Evolutionary conservation across 1,140 invertebrate genomes (phyloP).

Genomic region (Hylaeus anthracinus): DNA sequence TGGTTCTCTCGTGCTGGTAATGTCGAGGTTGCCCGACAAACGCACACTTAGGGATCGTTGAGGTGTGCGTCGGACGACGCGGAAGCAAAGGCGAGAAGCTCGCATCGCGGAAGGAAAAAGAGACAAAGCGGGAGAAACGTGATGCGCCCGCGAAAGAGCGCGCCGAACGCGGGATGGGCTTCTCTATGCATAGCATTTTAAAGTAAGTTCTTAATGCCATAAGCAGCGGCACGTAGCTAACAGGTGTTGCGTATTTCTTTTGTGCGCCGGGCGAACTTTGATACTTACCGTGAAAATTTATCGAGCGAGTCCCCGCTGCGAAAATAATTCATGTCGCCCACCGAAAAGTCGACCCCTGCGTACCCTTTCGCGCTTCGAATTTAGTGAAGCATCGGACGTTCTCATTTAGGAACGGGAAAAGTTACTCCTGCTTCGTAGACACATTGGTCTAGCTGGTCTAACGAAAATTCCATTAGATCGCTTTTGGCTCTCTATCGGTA

Average conservation of each 20-base stretch:
- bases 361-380: background rate
- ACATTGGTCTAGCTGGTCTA: too few relatives aligned
- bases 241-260: slow-evolving; percentile 72
- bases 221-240: slow-evolving; percentile 73
- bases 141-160: slow-evolving; percentile 21
- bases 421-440: too few relatives aligned
- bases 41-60: background rate
- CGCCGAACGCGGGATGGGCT: slow-evolving; percentile 51
- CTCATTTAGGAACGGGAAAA: too few relatives aligned
- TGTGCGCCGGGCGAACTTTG: slow-evolving; percentile 62
- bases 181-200: slow-evolving; percentile 76
- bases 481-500: too few relatives aligned
- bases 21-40: too few relatives aligned
- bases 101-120: background rate
- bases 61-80: too few relatives aligned
- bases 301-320: slow-evolving; percentile 49
- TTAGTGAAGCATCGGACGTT: too few relatives aligned
- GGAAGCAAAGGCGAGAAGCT: background rate
- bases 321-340: slow-evolving; percentile 65
- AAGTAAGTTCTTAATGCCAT: slow-evolving; percentile 72
- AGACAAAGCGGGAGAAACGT: background rate
- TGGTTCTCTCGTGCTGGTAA: too few relatives aligned
- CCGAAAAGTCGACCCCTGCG: slow-evolving; percentile 27
- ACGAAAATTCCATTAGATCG: too few relatives aligned
- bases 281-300: slow-evolving; percentile 72